phyloP scores from a whole-genome alignment of 2,113 vertebrate genomes.

The Gnathonemus echidnorhynchus region DNA sequence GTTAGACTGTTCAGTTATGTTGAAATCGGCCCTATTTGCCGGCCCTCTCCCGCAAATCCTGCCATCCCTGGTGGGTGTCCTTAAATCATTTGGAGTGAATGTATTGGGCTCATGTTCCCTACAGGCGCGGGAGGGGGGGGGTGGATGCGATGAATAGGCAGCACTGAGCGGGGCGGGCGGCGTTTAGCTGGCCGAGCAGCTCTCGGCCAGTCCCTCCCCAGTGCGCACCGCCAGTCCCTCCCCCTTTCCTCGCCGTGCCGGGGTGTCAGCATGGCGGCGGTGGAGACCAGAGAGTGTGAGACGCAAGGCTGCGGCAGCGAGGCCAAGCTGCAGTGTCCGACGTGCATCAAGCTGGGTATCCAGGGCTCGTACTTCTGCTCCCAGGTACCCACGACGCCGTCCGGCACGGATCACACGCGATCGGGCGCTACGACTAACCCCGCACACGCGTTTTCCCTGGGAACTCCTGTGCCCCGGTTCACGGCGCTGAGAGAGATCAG shows the following conservation, averaged over 20 bases:
- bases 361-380: slow-evolving; percentile 97
- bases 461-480: not conserved
- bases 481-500: not conserved
- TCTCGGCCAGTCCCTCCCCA: not conserved
- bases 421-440: not conserved
- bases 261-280: slow-evolving; percentile 85
- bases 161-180: not conserved
- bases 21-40: not conserved
- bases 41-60: not conserved
- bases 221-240: slow-evolving; percentile 8
- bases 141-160: not conserved
- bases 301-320: slow-evolving; percentile 82
- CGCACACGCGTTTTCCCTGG: not conserved
- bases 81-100: not conserved
- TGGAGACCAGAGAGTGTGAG: slow-evolving; percentile 82
- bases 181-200: not conserved
- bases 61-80: not conserved
- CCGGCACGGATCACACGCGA: not conserved
- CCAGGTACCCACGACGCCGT: slow-evolving; percentile 64
- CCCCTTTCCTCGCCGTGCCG: slow-evolving; percentile 26
- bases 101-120: not conserved
- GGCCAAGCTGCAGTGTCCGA: slow-evolving; percentile 95
- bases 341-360: slow-evolving; percentile 94
- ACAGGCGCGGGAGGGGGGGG: not conserved
- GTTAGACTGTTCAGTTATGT: not conserved